Evolutionary conservation across 2,797 vertebrate genomes (phyloP).

Genomic region (Alouatta caraya): DNA sequence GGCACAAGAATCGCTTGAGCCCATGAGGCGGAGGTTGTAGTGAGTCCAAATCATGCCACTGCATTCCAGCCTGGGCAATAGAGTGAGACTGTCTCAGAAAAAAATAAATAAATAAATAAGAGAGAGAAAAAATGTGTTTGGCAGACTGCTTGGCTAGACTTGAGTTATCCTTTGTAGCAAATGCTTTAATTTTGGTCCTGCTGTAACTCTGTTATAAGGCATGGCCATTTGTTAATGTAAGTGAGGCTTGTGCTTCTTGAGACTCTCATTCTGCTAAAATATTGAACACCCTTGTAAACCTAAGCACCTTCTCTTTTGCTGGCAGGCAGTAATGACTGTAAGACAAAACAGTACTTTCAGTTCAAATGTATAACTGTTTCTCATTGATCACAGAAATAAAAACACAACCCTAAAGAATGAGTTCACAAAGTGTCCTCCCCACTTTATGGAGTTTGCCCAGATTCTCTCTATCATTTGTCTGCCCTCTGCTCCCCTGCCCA

Average conservation of each 20-base stretch:
- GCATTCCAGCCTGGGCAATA: background rate
- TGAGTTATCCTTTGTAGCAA: background rate
- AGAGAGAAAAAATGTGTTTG: background rate
- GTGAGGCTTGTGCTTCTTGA: background rate
- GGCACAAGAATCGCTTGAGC: background rate
- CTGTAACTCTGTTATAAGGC: background rate
- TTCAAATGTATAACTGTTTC: conserved; percentile 4
- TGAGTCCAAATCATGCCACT: background rate
- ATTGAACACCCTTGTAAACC: background rate
- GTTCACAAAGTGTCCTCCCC: background rate
- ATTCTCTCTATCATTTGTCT: background rate
- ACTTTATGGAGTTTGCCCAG: background rate
- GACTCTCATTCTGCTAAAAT: conserved; percentile 30
- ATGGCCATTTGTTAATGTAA: background rate
- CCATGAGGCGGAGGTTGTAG: background rate
- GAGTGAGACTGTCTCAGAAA: background rate
- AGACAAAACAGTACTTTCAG: conserved; percentile 9
- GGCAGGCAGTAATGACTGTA: background rate
- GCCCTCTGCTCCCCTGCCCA: too few species aligned
- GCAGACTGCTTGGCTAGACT: background rate
- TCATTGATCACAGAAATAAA: background rate
- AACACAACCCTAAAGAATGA: background rate
- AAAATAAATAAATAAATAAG: background rate
- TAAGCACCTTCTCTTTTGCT: background rate
- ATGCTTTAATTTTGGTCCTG: background rate